Conservation (phyloP, 1,140 invertebrate species). For the Euglossa dilemma region DNA sequence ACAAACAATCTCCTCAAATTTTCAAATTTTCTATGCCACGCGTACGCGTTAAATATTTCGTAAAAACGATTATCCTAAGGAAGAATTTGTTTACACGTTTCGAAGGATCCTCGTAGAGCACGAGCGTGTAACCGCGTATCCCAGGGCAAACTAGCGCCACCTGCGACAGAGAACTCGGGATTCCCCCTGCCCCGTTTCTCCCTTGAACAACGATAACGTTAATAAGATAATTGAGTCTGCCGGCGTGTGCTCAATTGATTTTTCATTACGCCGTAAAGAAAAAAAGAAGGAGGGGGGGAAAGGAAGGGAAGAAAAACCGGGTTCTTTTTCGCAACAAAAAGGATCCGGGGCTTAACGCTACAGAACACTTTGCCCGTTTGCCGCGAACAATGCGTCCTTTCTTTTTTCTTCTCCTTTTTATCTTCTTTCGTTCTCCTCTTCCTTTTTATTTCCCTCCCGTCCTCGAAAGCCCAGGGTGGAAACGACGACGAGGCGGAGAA, state of each 20-base stretch:
- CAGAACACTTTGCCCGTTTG: neutral
- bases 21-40: no score
- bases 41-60: no score
- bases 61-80: no score
- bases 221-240: constrained; percentile 17
- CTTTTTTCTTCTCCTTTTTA: no score
- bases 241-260: constrained; percentile 29
- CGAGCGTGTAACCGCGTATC: no score
- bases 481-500: neutral
- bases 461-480: neutral
- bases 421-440: no score
- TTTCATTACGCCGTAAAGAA: constrained; percentile 11
- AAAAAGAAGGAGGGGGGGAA: neutral
- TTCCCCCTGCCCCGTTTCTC: neutral
- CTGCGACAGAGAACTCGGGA: neutral
- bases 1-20: no score
- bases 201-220: neutral
- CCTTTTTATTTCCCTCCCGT: neutral
- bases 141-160: neutral
- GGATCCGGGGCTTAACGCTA: constrained; percentile 15
- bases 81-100: no score
- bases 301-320: neutral
- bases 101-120: no score
- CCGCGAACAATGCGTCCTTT: constrained; percentile 10
- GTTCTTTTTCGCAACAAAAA: constrained; percentile 1